Percentiles rank a stretch among this genome's conserved stretches.
These are phyloP conservation scores for Tor tambroides DNA, from an alignment of 2,113 vertebrate genomes.

Conservation along the genomic window DNA sequence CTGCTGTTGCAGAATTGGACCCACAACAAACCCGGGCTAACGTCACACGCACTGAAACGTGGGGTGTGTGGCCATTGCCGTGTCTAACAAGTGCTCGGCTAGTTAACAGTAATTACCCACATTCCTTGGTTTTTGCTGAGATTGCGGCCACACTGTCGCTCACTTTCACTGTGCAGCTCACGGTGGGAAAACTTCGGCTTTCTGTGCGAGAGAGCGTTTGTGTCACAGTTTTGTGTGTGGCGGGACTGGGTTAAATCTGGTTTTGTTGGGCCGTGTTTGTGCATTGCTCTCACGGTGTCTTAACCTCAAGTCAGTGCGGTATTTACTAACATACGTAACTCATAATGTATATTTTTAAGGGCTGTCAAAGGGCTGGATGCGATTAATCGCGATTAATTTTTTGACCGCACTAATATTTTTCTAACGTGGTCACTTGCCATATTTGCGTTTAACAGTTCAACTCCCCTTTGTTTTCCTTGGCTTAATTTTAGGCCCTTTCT, in stretches of 20 bases:
- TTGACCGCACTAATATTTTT: too few species aligned
- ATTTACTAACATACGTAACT: not conserved
- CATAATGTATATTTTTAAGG: constrained; percentile 28
- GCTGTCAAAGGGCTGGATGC: too few species aligned
- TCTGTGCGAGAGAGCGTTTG: not conserved
- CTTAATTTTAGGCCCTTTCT: too few species aligned
- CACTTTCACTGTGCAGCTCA: constrained; percentile 26
- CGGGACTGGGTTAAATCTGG: constrained; percentile 17
- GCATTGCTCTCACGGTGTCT: not conserved
- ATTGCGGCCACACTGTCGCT: constrained; percentile 45
- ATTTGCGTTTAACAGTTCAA: not conserved
- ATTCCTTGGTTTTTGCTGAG: constrained; percentile 36
- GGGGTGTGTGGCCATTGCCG: constrained; percentile 46
- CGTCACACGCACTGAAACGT: constrained; percentile 51
- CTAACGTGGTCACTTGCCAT: not conserved
- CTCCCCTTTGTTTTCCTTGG: too few species aligned
- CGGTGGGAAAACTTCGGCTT: constrained; percentile 47
- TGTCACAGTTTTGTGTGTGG: constrained; percentile 13
- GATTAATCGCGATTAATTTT: too few species aligned
- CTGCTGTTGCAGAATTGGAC: constrained; percentile 56
- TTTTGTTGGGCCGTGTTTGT: not conserved
- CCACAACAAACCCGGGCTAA: constrained; percentile 60
- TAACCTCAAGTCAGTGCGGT: constrained; percentile 25
- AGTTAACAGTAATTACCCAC: constrained; percentile 58
- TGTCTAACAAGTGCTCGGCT: constrained; percentile 45